Base-by-base conservation (phyloP, 23 tunicate species). In the Corella eumyota region DNA sequence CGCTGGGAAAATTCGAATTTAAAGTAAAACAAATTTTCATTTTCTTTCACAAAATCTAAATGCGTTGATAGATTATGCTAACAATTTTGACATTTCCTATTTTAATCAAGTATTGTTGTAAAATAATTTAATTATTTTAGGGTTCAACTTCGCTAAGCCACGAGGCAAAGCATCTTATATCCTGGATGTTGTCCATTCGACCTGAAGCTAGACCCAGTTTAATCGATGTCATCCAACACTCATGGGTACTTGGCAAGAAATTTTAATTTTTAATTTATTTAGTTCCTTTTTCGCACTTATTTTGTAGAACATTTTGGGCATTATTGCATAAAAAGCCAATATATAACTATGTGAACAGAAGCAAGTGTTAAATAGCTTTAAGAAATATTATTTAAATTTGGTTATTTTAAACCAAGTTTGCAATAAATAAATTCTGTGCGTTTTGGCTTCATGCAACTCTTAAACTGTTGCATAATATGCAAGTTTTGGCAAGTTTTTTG, bases 141-240 rank as follows among this genome's bases (percentile, higher is more conserved):
- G 48, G 31, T 49, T 26, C 50, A 7, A 15, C n/a, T n/a, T 44
- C 68, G 6, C 28, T 73, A 21, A 48, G 64, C 26, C 30, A 50
- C 4, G 69, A 66, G 32, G 77, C 72, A 27, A 70, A 64, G 33
- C 68, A 85, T 28, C 50, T 85, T 21, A 76, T 85, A 3, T 47
- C 69, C 27, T 72, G 95, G 72, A 54, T 85, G 78, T 65, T 85
- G 0, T 34, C 45, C 6, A 38, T 37, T 20, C 63, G 65, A 32
- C 78, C 84, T 2, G 84, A 85, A 22, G 37, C 73, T 5, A 65
- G 95, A 56, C 95, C 95, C 2, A 33, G 26, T 34, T 13, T 85
- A 17, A 49, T 46, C 9, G 73, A 76, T 0, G 57, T 85, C 25
- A 20, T 70, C 46, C 45, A 60, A 19, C 95, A 85, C 59, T 74